A percentile compares a stretch with the other conserved stretches of the same genome.
phyloP scores from a whole-genome alignment of 2,797 vertebrate species.

The Pseudochirops corinnae region DNA sequence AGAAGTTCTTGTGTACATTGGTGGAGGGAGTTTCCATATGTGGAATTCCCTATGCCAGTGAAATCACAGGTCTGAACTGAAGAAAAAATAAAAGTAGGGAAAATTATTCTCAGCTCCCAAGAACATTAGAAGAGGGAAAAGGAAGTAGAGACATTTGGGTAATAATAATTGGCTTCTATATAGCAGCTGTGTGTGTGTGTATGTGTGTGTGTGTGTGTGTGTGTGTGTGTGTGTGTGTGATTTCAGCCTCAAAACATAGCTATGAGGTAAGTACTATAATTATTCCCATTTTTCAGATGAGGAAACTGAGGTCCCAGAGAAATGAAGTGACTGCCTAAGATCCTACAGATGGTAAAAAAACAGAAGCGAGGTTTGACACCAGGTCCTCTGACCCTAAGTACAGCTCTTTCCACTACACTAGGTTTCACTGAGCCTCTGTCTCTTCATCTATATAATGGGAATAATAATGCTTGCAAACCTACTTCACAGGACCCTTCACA shows the following conservation, averaged over 20 bases:
- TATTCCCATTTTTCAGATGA: not conserved
- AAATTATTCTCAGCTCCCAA: not conserved
- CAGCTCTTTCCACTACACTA: not conserved
- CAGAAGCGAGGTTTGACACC: not conserved
- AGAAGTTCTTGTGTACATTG: not conserved
- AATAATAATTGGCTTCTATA: not conserved
- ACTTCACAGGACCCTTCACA: not conserved
- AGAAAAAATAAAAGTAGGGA: not conserved
- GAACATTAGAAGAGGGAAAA: not conserved
- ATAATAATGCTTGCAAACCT: not conserved
- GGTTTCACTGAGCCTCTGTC: not conserved
- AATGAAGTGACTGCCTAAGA: not conserved
- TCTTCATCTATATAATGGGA: not conserved
- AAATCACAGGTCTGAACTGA: not conserved
- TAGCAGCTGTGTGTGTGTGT: not conserved
- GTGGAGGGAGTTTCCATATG: not conserved
- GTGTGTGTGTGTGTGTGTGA: not conserved
- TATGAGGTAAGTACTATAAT: not conserved
- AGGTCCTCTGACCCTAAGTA: not conserved
- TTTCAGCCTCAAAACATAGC: not conserved
- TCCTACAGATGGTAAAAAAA: not conserved
- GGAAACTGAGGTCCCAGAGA: not conserved
- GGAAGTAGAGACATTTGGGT: not conserved
- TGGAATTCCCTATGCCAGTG: not conserved
- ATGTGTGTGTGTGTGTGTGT: not conserved